phyloP scores from a whole-genome alignment of 2,888 invertebrate genomes.

The Thyatira batis region DNA sequence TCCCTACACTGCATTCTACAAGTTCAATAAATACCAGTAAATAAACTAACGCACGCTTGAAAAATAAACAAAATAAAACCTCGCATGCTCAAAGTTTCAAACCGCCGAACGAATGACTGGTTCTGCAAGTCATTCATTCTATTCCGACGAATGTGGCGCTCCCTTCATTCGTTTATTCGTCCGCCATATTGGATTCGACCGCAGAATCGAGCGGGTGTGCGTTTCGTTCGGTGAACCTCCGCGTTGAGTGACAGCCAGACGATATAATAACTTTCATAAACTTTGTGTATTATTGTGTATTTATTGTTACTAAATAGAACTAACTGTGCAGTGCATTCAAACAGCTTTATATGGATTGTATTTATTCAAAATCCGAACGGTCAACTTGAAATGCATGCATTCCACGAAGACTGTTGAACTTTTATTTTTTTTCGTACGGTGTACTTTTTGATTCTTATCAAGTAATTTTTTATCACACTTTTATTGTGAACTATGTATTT shows the following conservation, averaged over 20 bases:
- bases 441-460: constrained; percentile 72
- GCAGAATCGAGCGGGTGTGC: constrained; percentile 47
- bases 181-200: constrained; percentile 73
- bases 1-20: background rate
- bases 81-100: background rate
- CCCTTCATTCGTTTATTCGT: constrained; percentile 18
- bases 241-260: constrained; percentile 69
- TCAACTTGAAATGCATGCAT: constrained; percentile 76
- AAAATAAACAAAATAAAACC: background rate
- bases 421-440: constrained; percentile 63
- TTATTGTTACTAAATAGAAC: constrained; percentile 23
- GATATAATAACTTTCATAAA: constrained; percentile 66
- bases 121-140: constrained; percentile 18
- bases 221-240: constrained; percentile 44
- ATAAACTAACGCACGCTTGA: too few relatives aligned
- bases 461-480: constrained; percentile 51
- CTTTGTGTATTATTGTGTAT: constrained; percentile 45
- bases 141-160: constrained; percentile 18
- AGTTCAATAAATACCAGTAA: too few relatives aligned
- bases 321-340: constrained; percentile 29
- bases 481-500: constrained; percentile 44
- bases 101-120: background rate
- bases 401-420: constrained; percentile 79
- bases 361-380: constrained; percentile 37
- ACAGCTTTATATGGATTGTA: constrained; percentile 14